Conservation (phyloP, 92 coral and sea anemone genomes). For the Heliopora coerulea region DNA sequence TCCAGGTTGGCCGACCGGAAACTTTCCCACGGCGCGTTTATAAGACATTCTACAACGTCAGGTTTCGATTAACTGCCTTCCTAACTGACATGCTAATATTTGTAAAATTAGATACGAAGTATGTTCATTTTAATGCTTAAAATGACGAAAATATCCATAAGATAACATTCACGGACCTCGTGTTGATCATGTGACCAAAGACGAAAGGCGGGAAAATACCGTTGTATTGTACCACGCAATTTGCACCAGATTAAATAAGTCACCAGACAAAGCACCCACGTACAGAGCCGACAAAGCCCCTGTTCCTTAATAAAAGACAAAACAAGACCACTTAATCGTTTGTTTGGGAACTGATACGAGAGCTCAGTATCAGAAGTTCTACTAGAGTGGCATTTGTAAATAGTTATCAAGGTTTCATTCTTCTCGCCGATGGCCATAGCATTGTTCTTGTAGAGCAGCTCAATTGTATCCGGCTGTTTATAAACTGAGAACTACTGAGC, state of each 20-base stretch:
- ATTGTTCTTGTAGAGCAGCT: background rate
- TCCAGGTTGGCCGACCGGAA: constrained; percentile 43
- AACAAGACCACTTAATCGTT: background rate
- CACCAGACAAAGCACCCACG: constrained; percentile 45
- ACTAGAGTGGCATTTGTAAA: constrained; percentile 8
- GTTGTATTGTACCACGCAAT: background rate
- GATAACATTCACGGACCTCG: background rate
- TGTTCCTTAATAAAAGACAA: background rate
- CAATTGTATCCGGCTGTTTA: constrained; percentile 18
- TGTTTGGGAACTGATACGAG: background rate
- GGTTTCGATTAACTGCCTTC: background rate
- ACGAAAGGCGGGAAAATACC: constrained; percentile 13
- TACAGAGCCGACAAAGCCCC: background rate
- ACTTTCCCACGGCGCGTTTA: constrained; percentile 31
- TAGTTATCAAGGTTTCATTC: background rate
- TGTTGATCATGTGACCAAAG: constrained; percentile 16
- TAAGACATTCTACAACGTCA: constrained; percentile 1
- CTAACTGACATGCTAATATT: background rate
- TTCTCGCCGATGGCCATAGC: background rate
- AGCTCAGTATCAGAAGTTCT: too few relatives aligned
- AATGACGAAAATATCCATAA: too few relatives aligned
- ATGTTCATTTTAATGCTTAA: too few relatives aligned
- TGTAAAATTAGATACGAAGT: too few relatives aligned
- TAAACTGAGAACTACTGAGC: background rate
- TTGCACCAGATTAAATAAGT: constrained; percentile 22